Conservation (phyloP, 2,113 vertebrate genomes). For the Paratilapia polleni region DNA sequence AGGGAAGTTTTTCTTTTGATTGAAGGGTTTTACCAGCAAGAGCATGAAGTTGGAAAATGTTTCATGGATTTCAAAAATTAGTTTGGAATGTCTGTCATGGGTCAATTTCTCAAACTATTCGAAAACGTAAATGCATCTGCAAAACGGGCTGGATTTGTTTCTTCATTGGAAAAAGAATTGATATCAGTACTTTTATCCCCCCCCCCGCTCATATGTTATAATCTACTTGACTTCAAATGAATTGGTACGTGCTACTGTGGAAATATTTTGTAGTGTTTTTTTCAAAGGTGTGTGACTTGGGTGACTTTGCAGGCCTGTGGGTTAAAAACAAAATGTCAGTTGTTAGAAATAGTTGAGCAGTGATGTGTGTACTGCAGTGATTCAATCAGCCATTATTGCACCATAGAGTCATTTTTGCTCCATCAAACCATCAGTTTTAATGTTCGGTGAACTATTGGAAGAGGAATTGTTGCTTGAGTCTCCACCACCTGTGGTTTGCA, state of each 20-base stretch:
- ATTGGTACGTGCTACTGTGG: not conserved
- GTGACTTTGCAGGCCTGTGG: not conserved
- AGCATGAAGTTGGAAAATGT: not conserved
- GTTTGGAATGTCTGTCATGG: not conserved
- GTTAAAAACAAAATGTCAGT: not conserved
- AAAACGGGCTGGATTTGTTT: not conserved
- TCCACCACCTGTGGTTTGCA: not conserved
- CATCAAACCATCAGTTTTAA: not conserved
- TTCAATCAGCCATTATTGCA: not conserved
- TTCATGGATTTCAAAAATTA: not conserved
- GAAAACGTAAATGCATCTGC: not conserved
- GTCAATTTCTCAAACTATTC: not conserved
- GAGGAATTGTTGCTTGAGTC: slow-evolving; percentile 1
- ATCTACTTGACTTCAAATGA: not conserved
- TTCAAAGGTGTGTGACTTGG: not conserved
- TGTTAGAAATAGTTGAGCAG: not conserved
- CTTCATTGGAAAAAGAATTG: not conserved
- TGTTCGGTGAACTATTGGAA: not conserved
- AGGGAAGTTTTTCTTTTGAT: not conserved
- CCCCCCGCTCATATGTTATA: not conserved
- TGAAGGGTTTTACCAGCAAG: not conserved
- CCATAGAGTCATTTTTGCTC: not conserved
- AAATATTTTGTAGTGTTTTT: not conserved
- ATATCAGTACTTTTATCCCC: not conserved
- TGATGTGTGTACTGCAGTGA: not conserved